phyloP scores from a whole-genome alignment of 2,113 vertebrate species.

The Cacatua alba region DNA sequence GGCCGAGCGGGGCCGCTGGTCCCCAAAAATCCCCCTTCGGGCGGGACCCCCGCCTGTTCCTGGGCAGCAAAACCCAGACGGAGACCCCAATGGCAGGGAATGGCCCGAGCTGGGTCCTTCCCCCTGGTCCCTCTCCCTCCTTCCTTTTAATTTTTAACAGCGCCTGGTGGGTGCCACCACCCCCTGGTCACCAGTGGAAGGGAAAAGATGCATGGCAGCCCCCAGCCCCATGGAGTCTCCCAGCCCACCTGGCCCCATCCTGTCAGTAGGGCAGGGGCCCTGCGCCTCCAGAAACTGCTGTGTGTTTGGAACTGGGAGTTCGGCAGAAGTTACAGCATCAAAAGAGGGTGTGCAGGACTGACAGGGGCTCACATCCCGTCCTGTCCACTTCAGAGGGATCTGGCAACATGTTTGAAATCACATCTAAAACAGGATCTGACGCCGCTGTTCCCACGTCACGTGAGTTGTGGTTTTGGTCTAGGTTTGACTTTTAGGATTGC shows the following conservation, averaged over 20 bases:
- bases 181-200: rapidly evolving
- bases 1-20: rapidly evolving
- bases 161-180: not conserved
- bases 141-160: not conserved
- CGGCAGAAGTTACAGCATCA: not conserved
- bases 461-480: conserved; percentile 32
- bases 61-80: not conserved
- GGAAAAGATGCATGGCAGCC: not conserved
- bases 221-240: not conserved
- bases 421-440: not conserved
- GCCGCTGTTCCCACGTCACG: not conserved
- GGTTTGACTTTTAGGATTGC: not conserved
- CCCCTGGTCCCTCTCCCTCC: rapidly evolving
- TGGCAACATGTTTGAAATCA: not conserved
- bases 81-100: not conserved
- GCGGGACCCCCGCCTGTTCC: too few species aligned
- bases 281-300: not conserved
- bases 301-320: not conserved
- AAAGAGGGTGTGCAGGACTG: not conserved
- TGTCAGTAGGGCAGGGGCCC: too few species aligned
- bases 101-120: not conserved
- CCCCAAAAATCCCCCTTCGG: too few species aligned
- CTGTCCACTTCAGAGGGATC: not conserved
- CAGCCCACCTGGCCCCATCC: not conserved
- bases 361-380: not conserved